Base-by-base conservation (phyloP, 23 tunicate species). In the Diplosoma virens region DNA sequence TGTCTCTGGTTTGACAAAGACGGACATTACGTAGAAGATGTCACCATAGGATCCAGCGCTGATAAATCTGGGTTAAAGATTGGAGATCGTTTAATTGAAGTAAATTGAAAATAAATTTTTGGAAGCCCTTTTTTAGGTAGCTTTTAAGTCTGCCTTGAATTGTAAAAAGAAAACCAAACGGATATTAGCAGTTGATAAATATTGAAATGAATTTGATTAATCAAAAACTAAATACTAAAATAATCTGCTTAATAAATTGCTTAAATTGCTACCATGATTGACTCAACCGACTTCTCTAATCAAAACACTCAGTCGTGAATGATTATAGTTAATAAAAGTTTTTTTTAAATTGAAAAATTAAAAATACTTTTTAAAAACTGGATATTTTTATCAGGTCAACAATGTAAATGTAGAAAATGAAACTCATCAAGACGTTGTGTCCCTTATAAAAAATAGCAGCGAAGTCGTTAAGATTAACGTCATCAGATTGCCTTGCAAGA, bases 11-110 rank as follows among this genome's bases (percentile, higher is more conserved):
- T 95, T 65, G 93, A 95, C 45, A 79, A 90, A 6, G 53, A 80
- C 53, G 96, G 99, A 0, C 99, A 95, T 75, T 95, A 84, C 84
- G 76, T 95, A 25, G 99, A 95, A 77, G 99, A 95, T 64, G 99
- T 95, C 1, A 89, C 96, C 14, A 81, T 95, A 52, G 99, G 99
- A 1, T 89, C 96, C 2, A 60, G 78, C 45, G 99, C 99, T n/a
- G 99, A 95, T 60, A 81, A 41, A 30, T 93, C 96, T 23, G 99
- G 99, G 18, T 60, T 95, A 33, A 95, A 80, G 78, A 59, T 79
- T 1, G 80, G 86, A 1, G 99, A 95, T 52, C 77, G 93, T 0
- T 34, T 95, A 22, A 68, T 89, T 14, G 4, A 67, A 37, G 74
- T 67, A 67, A 16, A 16, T n/a, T n/a, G n/a, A n/a, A n/a, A n/a